Evolutionary conservation across 1,140 invertebrate genomes (phyloP).

Genomic region (Drosophila tropicalis): DNA sequence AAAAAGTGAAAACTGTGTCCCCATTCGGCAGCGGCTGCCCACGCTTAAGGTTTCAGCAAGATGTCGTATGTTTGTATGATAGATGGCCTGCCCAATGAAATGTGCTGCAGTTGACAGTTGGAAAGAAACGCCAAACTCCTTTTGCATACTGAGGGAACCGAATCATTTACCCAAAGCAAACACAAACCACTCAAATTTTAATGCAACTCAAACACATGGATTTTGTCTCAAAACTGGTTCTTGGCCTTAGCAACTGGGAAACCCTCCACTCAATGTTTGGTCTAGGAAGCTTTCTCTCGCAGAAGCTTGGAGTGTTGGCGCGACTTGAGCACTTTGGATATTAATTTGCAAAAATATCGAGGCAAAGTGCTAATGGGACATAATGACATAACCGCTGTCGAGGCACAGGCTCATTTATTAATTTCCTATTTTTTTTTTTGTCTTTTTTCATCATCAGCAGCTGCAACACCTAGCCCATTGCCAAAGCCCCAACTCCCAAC

Average conservation of each 20-base stretch:
- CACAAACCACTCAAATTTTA: conserved; percentile 52
- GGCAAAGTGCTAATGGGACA: conserved; percentile 73
- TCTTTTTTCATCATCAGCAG: background rate
- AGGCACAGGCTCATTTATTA: conserved; percentile 72
- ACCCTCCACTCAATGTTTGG: background rate
- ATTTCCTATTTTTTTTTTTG: conserved; percentile 18
- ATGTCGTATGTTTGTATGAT: conserved; percentile 32
- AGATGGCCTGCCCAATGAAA: conserved; percentile 56
- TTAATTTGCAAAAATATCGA: conserved; percentile 74
- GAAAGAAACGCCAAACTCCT: conserved; percentile 51
- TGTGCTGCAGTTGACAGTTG: conserved; percentile 62
- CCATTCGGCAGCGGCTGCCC: conserved; percentile 46
- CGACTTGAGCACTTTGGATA: conserved; percentile 29
- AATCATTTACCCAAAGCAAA: conserved; percentile 43
- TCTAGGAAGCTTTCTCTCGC: conserved; percentile 1
- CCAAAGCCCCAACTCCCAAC: background rate
- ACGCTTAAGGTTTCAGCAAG: conserved; percentile 36
- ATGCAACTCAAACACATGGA: conserved; percentile 46
- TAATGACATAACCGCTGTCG: conserved; percentile 71
- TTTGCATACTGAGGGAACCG: conserved; percentile 18
- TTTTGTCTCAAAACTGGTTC: conserved; percentile 63
- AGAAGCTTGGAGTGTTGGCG: background rate
- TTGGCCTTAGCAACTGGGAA: background rate
- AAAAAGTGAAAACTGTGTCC: conserved; percentile 68
- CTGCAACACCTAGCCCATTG: background rate